Evolutionary conservation across 2,888 invertebrate genomes (phyloP).

Genomic region (Apomyelois bistriatella): DNA sequence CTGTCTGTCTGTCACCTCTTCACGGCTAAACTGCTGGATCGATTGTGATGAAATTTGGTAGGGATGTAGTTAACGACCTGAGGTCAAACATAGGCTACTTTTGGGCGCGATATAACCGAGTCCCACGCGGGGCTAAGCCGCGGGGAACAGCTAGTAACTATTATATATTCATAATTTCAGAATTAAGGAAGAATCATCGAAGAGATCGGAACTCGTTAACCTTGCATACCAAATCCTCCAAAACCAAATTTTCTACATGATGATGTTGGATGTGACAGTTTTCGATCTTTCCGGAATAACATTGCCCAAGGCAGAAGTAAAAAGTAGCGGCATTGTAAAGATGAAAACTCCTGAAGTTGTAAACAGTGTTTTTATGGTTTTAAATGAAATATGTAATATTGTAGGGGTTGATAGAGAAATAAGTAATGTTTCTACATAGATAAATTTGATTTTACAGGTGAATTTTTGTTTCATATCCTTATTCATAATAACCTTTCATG

Average conservation of each 20-base stretch:
- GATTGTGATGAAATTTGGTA: too few relatives aligned
- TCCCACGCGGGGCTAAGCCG: too few relatives aligned
- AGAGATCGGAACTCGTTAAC: slow-evolving; percentile 42
- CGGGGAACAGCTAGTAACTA: too few relatives aligned
- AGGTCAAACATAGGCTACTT: too few relatives aligned
- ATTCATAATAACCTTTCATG: background rate
- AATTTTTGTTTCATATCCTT: background rate
- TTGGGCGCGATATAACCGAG: too few relatives aligned
- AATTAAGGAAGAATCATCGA: slow-evolving; percentile 42
- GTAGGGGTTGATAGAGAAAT: slow-evolving; percentile 22
- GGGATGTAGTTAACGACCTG: too few relatives aligned
- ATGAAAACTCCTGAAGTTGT: slow-evolving; percentile 66
- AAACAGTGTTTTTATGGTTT: slow-evolving; percentile 56
- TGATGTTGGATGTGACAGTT: slow-evolving; percentile 51
- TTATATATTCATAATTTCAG: slow-evolving; percentile 44
- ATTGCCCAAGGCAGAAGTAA: slow-evolving; percentile 60
- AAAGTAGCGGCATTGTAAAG: slow-evolving; percentile 54
- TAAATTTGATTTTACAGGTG: background rate
- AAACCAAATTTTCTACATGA: slow-evolving; percentile 55
- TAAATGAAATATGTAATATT: slow-evolving; percentile 51
- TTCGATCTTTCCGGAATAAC: slow-evolving; percentile 55
- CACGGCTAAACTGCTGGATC: too few relatives aligned
- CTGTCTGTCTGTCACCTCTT: too few relatives aligned
- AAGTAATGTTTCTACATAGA: slow-evolving; percentile 12
- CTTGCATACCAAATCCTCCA: slow-evolving; percentile 57